A percentile compares a stretch with the other conserved stretches of the same genome.
Conservation (phyloP, 2,113 vertebrate species). For the Tauraco erythrolophus region DNA sequence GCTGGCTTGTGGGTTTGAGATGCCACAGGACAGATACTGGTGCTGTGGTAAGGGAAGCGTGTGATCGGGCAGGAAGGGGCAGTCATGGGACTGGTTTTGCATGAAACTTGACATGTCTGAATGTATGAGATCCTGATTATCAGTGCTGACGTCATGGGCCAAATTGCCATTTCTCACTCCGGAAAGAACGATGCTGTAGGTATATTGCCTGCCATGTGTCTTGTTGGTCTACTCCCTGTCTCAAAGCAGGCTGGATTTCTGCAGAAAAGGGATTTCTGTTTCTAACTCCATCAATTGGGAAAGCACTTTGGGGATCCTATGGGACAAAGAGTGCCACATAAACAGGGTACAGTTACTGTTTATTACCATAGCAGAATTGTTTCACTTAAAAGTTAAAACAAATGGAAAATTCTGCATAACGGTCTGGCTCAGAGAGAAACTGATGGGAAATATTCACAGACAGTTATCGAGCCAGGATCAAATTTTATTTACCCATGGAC, state of each 20-base stretch:
- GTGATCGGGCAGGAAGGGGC: background rate
- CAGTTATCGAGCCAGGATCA: background rate
- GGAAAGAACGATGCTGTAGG: background rate
- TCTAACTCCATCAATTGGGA: background rate
- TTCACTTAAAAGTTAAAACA: slow-evolving; percentile 26
- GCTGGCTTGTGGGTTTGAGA: background rate
- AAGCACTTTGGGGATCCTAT: background rate
- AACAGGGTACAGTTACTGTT: background rate
- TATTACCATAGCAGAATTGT: slow-evolving; percentile 30
- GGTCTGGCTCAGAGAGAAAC: background rate
- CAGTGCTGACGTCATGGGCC: background rate
- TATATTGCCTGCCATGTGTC: background rate
- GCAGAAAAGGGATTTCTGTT: background rate
- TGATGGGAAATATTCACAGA: slow-evolving; percentile 29
- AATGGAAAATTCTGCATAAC: slow-evolving; percentile 4
- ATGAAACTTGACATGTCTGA: background rate
- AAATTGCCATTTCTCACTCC: background rate
- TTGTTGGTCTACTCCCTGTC: background rate
- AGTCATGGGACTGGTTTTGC: background rate
- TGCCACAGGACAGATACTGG: background rate
- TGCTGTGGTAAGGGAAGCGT: background rate
- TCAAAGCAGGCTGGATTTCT: background rate
- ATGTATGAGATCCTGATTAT: background rate
- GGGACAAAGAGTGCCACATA: background rate
- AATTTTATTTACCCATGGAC: slow-evolving; percentile 30